These are phyloP conservation scores for Antigone vipio DNA, from an alignment of 2,113 vertebrate species.

Conservation along the genomic window DNA sequence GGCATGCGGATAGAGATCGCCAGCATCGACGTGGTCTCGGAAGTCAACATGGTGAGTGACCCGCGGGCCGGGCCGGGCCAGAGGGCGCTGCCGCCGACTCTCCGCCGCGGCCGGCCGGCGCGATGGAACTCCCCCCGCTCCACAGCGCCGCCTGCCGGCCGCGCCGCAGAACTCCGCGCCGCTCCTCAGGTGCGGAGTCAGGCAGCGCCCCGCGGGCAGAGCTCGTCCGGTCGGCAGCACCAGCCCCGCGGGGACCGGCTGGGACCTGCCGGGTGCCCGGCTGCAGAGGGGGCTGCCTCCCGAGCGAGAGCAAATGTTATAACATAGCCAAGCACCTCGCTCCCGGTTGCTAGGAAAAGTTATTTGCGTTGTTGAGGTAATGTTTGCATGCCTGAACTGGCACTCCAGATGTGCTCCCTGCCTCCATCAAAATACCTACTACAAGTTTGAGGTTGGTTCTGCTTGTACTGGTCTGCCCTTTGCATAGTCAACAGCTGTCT, in stretches of 20 bases:
- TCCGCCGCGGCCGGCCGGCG: not conserved
- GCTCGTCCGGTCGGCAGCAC: no score
- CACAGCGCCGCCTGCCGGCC: conserved; percentile 59
- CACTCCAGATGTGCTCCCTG: not conserved
- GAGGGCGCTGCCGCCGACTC: not conserved
- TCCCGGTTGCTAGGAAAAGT: not conserved
- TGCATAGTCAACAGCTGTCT: not conserved
- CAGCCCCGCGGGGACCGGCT: not conserved
- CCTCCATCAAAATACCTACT: not conserved
- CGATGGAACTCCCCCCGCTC: not conserved
- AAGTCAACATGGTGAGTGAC: conserved; percentile 95
- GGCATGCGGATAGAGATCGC: conserved; percentile 93
- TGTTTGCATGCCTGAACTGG: accelerated
- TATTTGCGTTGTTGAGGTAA: not conserved
- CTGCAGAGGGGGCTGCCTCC: not conserved
- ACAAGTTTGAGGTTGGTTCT: not conserved
- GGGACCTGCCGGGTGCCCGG: not conserved
- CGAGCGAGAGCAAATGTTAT: accelerated
- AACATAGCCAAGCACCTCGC: accelerated
- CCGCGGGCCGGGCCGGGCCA: not conserved
- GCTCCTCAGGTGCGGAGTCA: not conserved
- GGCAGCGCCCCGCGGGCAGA: not conserved
- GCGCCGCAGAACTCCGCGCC: not conserved
- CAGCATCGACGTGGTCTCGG: conserved; percentile 93
- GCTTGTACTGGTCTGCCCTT: not conserved